Percentiles rank a stretch among this genome's conserved stretches.
Evolutionary conservation across 2,113 vertebrate species (phyloP).

Genomic region (Ardeotis arabs): DNA sequence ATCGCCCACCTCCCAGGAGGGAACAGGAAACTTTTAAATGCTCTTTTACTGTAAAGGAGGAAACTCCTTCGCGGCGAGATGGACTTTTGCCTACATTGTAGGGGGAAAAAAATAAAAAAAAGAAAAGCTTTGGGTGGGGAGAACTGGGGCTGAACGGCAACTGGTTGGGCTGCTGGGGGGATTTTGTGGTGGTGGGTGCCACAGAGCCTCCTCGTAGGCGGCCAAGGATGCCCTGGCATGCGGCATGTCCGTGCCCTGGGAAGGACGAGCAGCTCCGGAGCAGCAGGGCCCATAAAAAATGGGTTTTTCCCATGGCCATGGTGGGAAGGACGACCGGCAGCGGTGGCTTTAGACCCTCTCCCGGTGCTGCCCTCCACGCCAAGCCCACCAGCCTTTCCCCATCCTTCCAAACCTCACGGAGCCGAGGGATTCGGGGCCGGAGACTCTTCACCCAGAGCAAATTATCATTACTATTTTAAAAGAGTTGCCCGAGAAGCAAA

Average conservation of each 20-base stretch:
- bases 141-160: too few relatives aligned
- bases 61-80: not conserved
- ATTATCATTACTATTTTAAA: not conserved
- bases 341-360: not conserved
- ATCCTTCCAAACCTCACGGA: not conserved
- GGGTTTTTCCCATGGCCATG: not conserved
- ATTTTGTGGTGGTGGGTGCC: not conserved
- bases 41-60: slow-evolving; percentile 22
- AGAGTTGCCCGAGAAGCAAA: not conserved
- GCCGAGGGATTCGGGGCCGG: not conserved
- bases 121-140: not conserved
- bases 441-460: not conserved
- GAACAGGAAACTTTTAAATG: slow-evolving; percentile 26
- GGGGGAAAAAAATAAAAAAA: too few relatives aligned
- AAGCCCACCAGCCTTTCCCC: not conserved
- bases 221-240: accelerated
- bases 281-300: not conserved
- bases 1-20: not conserved
- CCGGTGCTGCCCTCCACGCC: not conserved
- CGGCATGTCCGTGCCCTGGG: not conserved
- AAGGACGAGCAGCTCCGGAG: not conserved
- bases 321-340: not conserved
- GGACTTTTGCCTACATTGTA: not conserved
- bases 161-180: not conserved
- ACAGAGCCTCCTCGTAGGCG: accelerated